Evolutionary conservation across 2,888 invertebrate genomes (phyloP), one percentile per base, ranked within the genome.

Genomic region (Chymomyza procnemis): DNA sequence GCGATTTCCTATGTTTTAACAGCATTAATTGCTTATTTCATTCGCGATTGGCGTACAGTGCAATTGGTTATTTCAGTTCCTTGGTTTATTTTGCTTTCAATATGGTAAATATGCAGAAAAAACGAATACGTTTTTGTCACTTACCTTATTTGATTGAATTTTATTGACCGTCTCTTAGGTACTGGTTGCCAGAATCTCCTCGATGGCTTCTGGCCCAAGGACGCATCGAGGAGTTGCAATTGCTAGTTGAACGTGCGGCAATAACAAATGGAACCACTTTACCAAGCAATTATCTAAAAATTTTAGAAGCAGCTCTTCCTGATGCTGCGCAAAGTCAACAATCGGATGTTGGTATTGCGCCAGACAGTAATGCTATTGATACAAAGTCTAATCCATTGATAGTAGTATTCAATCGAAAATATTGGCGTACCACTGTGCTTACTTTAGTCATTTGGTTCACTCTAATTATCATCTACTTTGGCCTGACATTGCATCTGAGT

Each of bases 391-490:
- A 92, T 64, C 94, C 93, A 59, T 92, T 95, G 1, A 77, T 92
- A 41, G 94, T 95, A 87, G 92, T 95, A 0, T 95, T 95, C 87
- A 93, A 92, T 83, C 93, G 94, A 46, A 90, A 91, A 70, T 93
- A 95, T 80, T 91, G 94, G 75, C 94, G 93, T 83, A 94, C 93
- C 71, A 95, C 95, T 0, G 91, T 94, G 21, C 93, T 95, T 66
- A 91, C 95, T 21, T 93, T 95, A 78, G 86, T 95, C 34, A 93
- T 94, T 60, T 96, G 96, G 96, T 94, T 95, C 88, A 92, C 94
- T 30, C 93, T 95, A 88, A 95, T 96, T 69, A 93, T 96, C 58
- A 94, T 95, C 0, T 96, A 96, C 89, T 96, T 96, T 77, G 96
- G 96, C 2, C 91, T 96, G n/a, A 93, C 95, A 59, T 90, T 96